Evolutionary conservation across 2,113 vertebrate species (phyloP).

Genomic region (Bombycilla garrulus): DNA sequence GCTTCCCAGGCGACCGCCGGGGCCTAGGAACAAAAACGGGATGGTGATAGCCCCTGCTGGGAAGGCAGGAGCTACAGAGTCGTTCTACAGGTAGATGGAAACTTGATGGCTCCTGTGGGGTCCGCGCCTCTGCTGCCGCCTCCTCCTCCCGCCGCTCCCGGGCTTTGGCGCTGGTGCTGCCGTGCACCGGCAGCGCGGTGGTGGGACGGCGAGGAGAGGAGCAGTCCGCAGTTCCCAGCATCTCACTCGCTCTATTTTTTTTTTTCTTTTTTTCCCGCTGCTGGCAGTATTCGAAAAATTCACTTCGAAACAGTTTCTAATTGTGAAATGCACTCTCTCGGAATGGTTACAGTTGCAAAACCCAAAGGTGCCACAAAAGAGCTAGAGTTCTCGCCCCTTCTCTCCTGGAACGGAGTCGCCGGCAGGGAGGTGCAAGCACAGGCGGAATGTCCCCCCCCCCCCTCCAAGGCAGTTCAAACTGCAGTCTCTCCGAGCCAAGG

Average conservation of each 20-base stretch:
- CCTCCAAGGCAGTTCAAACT: background rate
- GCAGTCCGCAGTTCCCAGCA: background rate
- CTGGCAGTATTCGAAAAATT: background rate
- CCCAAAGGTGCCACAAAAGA: background rate
- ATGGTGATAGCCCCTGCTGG: fast-evolving
- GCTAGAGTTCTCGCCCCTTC: background rate
- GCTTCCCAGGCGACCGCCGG: fast-evolving
- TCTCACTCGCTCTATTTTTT: no score
- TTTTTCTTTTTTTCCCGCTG: background rate
- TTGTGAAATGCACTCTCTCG: background rate
- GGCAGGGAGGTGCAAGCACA: no score
- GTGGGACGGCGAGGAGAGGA: background rate
- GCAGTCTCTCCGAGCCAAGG: background rate
- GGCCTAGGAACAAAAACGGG: background rate
- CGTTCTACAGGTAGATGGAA: background rate
- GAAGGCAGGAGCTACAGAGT: background rate
- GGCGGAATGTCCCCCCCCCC: background rate
- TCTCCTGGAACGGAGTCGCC: no score
- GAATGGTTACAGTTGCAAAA: background rate
- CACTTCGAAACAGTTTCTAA: background rate
- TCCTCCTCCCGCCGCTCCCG: fast-evolving
- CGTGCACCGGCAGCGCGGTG: fast-evolving
- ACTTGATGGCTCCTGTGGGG: fast-evolving
- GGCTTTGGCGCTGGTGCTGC: no score
- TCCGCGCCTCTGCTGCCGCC: fast-evolving